phyloP scores from a whole-genome alignment of 30 jellyfish, hydroid and myxozoan genomes.

The Hydra vulgaris region DNA sequence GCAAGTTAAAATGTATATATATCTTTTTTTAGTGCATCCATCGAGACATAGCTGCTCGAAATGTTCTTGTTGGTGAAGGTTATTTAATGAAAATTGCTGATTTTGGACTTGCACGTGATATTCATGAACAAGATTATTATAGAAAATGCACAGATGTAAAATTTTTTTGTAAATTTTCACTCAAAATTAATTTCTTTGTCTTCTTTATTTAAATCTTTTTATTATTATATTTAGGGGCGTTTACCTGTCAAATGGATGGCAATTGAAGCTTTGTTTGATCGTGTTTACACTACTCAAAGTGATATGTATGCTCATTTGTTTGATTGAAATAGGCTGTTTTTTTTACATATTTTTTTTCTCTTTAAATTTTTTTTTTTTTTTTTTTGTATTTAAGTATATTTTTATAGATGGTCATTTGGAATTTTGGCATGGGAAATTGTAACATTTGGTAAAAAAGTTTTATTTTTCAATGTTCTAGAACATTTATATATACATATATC shows the following conservation, averaged over 20 bases:
- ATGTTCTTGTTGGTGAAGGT: conserved; percentile 66
- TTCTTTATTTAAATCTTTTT: too few species aligned
- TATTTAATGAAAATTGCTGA: conserved; percentile 84
- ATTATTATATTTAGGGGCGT: conserved; percentile 43
- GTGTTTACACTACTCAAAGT: conserved; percentile 91
- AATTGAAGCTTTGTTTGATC: conserved; percentile 89
- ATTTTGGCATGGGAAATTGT: conserved; percentile 84
- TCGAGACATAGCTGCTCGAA: conserved; percentile 96
- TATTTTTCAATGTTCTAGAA: too few species aligned
- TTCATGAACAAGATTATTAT: conserved; percentile 77
- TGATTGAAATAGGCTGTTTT: neutral
- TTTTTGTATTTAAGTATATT: too few species aligned
- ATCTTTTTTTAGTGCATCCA: conserved; percentile 62
- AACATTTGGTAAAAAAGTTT: conserved; percentile 24
- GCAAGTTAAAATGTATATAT: neutral
- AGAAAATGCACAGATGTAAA: conserved; percentile 69
- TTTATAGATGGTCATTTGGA: conserved; percentile 81
- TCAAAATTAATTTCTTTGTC: neutral
- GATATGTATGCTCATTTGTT: conserved; percentile 60
- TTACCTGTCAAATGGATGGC: conserved; percentile 99
- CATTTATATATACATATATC: too few species aligned
- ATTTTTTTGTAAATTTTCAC: neutral
- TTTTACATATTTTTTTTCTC: too few species aligned
- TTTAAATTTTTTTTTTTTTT: too few species aligned
- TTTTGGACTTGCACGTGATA: conserved; percentile 92